These are phyloP conservation scores for Circaetus gallicus DNA, from an alignment of 2,113 vertebrate species.

Conservation along the genomic window DNA sequence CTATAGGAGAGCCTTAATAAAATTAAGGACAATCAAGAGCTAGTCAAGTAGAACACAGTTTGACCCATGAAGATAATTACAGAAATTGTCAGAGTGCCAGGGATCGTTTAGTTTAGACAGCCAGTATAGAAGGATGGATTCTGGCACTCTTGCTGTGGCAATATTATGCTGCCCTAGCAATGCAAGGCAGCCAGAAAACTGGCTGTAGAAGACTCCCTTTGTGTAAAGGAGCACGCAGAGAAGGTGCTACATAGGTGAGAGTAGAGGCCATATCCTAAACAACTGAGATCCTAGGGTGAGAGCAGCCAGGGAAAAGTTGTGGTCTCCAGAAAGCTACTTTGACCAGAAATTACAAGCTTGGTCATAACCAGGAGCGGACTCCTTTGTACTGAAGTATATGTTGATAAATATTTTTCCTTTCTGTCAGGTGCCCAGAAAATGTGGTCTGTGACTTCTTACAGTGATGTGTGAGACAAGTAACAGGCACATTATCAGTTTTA, in stretches of 20 bases:
- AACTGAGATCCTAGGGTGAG: not conserved
- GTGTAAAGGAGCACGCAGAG: not conserved
- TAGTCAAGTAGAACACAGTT: not conserved
- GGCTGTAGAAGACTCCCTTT: not conserved
- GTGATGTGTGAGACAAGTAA: not conserved
- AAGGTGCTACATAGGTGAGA: not conserved
- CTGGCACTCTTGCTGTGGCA: not conserved
- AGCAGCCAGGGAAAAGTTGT: not conserved
- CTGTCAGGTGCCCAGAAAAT: not conserved
- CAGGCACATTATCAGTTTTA: not conserved
- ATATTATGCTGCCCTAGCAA: not conserved
- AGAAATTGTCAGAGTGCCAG: not conserved
- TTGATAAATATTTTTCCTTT: not conserved
- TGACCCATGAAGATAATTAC: slow-evolving; percentile 1
- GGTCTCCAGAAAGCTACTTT: not conserved
- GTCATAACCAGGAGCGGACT: not conserved
- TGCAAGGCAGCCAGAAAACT: not conserved
- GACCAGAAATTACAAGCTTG: not conserved
- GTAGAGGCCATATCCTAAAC: not conserved
- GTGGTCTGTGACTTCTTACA: not conserved
- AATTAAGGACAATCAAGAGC: not conserved
- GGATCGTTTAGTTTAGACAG: slow-evolving; percentile 11
- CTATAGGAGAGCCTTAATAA: not conserved
- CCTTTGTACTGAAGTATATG: not conserved
- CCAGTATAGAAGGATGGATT: not conserved